Conservation (phyloP, 2,797 vertebrate species). For the Gastrophryne carolinensis region DNA sequence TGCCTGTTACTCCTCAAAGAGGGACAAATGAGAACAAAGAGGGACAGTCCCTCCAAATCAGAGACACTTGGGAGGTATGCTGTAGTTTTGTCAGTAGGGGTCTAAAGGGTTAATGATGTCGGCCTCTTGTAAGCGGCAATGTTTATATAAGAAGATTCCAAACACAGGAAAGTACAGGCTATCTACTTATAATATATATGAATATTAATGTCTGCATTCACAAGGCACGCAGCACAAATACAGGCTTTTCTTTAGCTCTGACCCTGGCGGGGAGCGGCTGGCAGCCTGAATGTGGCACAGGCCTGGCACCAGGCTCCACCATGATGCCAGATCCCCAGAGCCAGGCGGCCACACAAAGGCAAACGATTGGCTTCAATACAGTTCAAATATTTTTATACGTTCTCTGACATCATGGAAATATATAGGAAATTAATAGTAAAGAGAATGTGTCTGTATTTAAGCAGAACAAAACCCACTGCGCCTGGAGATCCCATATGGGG, state of each 20-base stretch:
- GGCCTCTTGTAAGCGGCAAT: conserved; percentile 6
- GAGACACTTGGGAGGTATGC: no score
- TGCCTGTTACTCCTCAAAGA: no score
- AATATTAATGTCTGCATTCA: conserved; percentile 29
- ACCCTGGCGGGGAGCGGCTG: background rate
- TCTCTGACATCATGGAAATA: background rate
- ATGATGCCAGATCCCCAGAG: background rate
- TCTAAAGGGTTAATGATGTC: conserved; percentile 18
- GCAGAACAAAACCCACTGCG: no score
- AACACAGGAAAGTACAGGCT: conserved; percentile 39
- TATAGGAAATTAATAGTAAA: no score
- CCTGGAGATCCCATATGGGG: no score
- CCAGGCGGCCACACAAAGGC: background rate
- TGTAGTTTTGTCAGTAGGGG: no score
- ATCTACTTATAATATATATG: conserved; percentile 23
- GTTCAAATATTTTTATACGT: no score
- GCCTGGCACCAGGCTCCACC: background rate
- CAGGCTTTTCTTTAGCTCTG: conserved; percentile 1
- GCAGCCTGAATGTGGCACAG: background rate
- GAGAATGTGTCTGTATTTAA: no score
- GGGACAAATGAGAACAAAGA: no score
- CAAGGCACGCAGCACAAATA: conserved; percentile 9
- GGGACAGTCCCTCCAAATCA: no score
- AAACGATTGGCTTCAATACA: no score
- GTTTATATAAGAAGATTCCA: conserved; percentile 39